A percentile compares a stretch with the other conserved stretches of the same genome.
These are phyloP conservation scores for Drosophila ambigua DNA, from an alignment of 1,140 invertebrate genomes.

Conservation along the genomic window DNA sequence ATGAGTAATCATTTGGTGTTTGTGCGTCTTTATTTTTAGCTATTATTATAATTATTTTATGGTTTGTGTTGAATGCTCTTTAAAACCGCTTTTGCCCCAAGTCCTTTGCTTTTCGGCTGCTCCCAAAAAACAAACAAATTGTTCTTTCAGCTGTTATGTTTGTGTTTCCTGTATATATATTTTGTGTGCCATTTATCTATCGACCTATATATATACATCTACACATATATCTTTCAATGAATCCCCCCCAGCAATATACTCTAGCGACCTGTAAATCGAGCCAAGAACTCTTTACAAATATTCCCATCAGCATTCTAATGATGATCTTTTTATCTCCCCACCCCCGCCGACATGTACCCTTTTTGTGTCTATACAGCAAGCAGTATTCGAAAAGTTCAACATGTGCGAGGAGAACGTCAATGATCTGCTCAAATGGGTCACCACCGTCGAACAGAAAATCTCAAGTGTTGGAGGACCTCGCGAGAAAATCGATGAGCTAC, in stretches of 20 bases:
- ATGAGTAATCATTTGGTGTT: conserved; percentile 52
- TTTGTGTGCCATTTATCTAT: conserved; percentile 63
- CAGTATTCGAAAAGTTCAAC: conserved; percentile 96
- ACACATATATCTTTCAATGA: conserved; percentile 15
- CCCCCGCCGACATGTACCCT: no score
- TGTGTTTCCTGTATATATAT: conserved; percentile 70
- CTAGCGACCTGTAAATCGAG: conserved; percentile 38
- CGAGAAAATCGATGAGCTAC: conserved; percentile 94
- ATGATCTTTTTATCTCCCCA: neutral
- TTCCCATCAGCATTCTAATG: conserved; percentile 14
- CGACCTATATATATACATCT: conserved; percentile 15
- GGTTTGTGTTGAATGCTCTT: conserved; percentile 55
- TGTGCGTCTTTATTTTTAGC: conserved; percentile 52
- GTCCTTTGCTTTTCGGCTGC: conserved; percentile 38
- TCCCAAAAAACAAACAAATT: conserved; percentile 37
- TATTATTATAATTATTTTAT: conserved; percentile 30
- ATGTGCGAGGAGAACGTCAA: conserved; percentile 93
- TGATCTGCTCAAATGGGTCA: conserved; percentile 94
- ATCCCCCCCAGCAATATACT: conserved; percentile 7
- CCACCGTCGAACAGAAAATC: conserved; percentile 93
- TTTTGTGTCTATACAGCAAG: conserved; percentile 88
- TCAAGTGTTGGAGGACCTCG: conserved; percentile 94
- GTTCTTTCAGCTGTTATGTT: conserved; percentile 65
- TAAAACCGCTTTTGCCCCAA: conserved; percentile 35
- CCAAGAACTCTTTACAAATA: conserved; percentile 9